phyloP scores from a whole-genome alignment of 2,113 vertebrate species.

The Myotis yumanensis region DNA sequence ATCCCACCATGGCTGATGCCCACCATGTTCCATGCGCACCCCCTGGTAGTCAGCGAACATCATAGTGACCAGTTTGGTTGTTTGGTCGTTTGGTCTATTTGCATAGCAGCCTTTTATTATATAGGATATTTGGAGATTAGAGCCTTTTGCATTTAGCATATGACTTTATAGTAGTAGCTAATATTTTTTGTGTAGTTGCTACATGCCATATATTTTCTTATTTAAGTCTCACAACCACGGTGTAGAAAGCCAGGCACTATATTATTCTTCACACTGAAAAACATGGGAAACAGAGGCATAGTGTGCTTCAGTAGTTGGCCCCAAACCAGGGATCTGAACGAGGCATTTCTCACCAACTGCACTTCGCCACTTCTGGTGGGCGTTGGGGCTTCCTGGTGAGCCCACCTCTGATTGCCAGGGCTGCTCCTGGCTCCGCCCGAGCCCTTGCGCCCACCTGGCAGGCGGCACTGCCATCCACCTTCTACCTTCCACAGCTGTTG shows the following conservation, averaged over 20 bases:
- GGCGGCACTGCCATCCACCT: background rate
- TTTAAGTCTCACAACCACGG: background rate
- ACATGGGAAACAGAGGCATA: background rate
- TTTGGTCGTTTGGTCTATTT: no score
- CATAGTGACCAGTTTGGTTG: no score
- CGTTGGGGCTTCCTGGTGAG: background rate
- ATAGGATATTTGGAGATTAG: background rate
- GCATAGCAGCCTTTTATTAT: no score
- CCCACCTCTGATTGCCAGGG: no score
- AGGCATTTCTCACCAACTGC: background rate
- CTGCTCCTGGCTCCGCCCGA: background rate
- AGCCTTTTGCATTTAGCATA: background rate
- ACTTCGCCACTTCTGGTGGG: background rate
- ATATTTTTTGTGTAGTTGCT: background rate
- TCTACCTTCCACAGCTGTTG: background rate
- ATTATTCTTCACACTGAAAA: background rate
- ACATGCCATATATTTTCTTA: background rate
- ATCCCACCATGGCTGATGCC: no score
- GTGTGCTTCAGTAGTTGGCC: background rate
- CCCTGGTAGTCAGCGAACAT: no score
- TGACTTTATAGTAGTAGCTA: background rate
- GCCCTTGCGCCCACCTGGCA: background rate
- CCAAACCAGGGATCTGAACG: background rate
- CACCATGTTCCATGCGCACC: no score
- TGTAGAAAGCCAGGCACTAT: background rate